A percentile compares a stretch with the other conserved stretches of the same genome.
Conservation (phyloP, 2,888 invertebrate species). For the Coelinius sp. region DNA sequence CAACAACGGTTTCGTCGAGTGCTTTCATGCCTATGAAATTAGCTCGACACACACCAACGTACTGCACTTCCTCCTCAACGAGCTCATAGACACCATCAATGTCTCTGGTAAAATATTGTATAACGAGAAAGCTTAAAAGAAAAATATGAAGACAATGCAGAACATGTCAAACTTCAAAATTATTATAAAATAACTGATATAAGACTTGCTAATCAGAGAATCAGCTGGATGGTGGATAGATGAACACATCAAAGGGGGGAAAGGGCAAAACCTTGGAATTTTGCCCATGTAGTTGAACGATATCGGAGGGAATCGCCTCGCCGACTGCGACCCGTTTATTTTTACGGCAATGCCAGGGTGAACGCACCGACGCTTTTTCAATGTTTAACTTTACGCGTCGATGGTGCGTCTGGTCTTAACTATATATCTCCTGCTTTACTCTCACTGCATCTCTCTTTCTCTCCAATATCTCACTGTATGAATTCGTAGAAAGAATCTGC, state of each 20-base stretch:
- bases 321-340: constrained; percentile 64
- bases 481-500: constrained; percentile 20
- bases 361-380: constrained; percentile 56
- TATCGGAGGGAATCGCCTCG: constrained; percentile 46
- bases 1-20: constrained; percentile 55
- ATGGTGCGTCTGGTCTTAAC: constrained; percentile 14
- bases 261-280: constrained; percentile 41
- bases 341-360: constrained; percentile 68
- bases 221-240: constrained; percentile 1
- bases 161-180: no score
- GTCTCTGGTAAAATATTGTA: background rate
- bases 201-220: constrained; percentile 4
- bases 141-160: background rate
- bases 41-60: constrained; percentile 56
- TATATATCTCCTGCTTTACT: background rate
- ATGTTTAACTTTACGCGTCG: constrained; percentile 60
- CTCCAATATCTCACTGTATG: constrained; percentile 18
- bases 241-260: constrained; percentile 2
- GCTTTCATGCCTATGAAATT: background rate
- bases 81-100: background rate
- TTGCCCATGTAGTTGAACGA: constrained; percentile 44
- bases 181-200: no score
- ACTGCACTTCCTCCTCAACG: background rate
- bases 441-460: background rate
- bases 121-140: background rate